Conservation (phyloP, 92 coral and sea anemone genomes). For the Palythoa heliodiscus region DNA sequence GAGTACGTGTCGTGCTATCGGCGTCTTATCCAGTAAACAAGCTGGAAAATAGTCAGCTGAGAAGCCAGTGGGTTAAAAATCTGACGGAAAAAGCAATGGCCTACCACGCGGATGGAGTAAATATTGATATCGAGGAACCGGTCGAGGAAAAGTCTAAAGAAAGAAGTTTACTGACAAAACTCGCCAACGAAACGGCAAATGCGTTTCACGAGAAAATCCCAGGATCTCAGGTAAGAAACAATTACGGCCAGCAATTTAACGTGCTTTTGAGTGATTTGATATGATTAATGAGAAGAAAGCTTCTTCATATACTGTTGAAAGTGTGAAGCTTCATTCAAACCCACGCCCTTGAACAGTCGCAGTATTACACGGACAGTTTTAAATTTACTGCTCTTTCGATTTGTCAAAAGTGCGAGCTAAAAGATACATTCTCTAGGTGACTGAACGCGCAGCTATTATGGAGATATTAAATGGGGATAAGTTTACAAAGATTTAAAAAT, state of each 20-base stretch:
- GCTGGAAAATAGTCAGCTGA: constrained; percentile 61
- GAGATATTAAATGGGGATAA: too few species aligned
- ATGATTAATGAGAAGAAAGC: too few species aligned
- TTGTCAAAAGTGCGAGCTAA: too few species aligned
- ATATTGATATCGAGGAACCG: constrained; percentile 93
- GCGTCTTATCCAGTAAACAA: constrained; percentile 76
- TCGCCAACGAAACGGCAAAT: constrained; percentile 68
- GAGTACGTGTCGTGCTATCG: constrained; percentile 90
- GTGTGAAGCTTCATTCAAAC: too few species aligned
- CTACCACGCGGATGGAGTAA: constrained; percentile 92
- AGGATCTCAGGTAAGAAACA: constrained; percentile 74
- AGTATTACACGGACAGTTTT: too few species aligned
- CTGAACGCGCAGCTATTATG: too few species aligned
- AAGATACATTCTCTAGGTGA: too few species aligned
- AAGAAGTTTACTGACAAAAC: constrained; percentile 73
- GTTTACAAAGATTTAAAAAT: too few species aligned
- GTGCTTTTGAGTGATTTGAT: background rate
- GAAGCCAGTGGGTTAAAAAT: constrained; percentile 84
- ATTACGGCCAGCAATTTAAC: background rate
- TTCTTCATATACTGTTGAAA: too few species aligned
- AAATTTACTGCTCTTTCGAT: too few species aligned
- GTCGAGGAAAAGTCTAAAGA: constrained; percentile 76
- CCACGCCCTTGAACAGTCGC: too few species aligned
- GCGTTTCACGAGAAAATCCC: constrained; percentile 79
- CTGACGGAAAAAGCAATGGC: constrained; percentile 76